Base-by-base conservation (phyloP, 2,888 invertebrate genomes). In the Perizoma affinitatum region DNA sequence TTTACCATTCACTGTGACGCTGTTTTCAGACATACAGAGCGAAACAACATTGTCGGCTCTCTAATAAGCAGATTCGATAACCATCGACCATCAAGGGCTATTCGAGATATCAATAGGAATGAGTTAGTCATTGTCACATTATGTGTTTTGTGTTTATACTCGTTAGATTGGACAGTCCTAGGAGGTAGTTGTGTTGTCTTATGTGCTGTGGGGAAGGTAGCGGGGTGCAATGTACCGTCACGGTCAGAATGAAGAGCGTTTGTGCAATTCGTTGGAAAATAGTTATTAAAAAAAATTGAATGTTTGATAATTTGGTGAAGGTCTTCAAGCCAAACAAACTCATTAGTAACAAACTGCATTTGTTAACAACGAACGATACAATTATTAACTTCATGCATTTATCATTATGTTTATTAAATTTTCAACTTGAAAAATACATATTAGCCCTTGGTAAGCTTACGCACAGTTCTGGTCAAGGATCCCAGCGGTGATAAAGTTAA, bases 21-120 rank as follows among this genome's bases (percentile, higher is more conserved):
- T 76, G 65, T 74, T 79, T 82, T 76, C 78, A 78, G 76, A 76
- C 36, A 5, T 50, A 72, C 67, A 70, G 56, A 67, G 55, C 69
- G 73, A 70, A 61, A 67, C 52, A 71, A 68, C 71, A 59, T 72
- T 68, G 76, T 78, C 68, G 70, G 73, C 69, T 72, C 72, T 66
- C 53, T 67, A 71, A 73, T 76, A 72, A 73, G 74, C 69, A 71
- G 67, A 67, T 80, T 76, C 70, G 74, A 80, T 68, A 73, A 69
- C 61, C 60, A 55, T 49, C 66, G 65, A 57, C 49, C 61, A 40
- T 7, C 63, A 67, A 71, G 70, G 58, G 67, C 65, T 49, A 59
- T 54, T 63, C 62, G 66, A 61, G 71, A 72, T 66, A 64, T 67
- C 61, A 66, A 63, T 66, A 65, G 62, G 55, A 63, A 69, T 64